Percentiles rank a stretch among this genome's conserved stretches.
phyloP scores from a whole-genome alignment of 2,797 vertebrate species.

The Paramormyrops hopkinsi region DNA sequence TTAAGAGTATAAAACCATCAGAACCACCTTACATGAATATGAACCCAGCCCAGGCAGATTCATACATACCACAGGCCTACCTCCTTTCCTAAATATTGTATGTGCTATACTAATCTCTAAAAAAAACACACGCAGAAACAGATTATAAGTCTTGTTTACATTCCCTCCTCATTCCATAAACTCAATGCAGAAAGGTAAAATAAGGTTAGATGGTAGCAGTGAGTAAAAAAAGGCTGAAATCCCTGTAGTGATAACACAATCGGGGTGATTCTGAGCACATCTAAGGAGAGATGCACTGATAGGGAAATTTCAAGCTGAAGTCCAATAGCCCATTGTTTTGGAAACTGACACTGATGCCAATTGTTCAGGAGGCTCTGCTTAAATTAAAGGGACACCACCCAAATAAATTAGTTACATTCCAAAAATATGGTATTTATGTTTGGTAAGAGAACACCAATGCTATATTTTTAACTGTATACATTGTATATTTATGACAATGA shows the following conservation, averaged over 20 bases:
- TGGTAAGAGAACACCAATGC: not conserved
- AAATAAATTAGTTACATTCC: not conserved
- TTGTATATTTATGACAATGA: not conserved
- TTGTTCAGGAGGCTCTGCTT: not conserved
- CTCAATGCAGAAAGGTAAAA: not conserved
- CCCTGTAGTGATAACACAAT: not conserved
- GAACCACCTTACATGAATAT: not conserved
- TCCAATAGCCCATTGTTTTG: not conserved
- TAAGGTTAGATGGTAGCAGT: not conserved
- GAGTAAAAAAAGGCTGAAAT: not conserved
- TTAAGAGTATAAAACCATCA: not conserved
- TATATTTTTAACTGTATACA: not conserved
- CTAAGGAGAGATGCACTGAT: not conserved
- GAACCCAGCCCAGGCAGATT: not conserved
- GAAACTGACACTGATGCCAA: not conserved
- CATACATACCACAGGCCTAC: not conserved
- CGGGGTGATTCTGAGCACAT: not conserved
- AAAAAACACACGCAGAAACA: not conserved
- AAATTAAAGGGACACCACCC: not conserved
- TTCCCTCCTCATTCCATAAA: not conserved
- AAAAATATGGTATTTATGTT: not conserved
- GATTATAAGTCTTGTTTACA: not conserved
- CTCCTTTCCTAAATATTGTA: not conserved
- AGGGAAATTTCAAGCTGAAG: not conserved
- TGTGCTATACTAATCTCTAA: not conserved